phyloP scores from a whole-genome alignment of 2,113 vertebrate species.

The Megaleporinus macrocephalus region DNA sequence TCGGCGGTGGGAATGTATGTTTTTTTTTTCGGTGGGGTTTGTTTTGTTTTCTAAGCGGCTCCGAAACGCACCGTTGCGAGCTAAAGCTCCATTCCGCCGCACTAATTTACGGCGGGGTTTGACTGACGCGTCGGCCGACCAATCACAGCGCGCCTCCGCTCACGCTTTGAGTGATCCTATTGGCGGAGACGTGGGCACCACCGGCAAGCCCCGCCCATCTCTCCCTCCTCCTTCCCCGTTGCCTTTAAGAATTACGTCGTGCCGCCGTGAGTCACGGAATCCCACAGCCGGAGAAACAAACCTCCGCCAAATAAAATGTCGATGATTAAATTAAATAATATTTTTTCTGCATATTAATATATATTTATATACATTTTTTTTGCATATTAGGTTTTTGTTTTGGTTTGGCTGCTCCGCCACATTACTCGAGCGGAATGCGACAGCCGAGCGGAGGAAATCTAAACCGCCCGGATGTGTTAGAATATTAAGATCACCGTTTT shows the following conservation, averaged over 20 bases:
- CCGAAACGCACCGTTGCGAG: neutral
- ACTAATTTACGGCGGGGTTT: slow-evolving; percentile 50
- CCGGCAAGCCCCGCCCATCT: slow-evolving; percentile 68
- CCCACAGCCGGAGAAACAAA: slow-evolving; percentile 1
- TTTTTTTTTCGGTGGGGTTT: neutral
- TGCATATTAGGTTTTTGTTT: no score
- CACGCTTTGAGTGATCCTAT: slow-evolving; percentile 36
- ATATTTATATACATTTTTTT: neutral
- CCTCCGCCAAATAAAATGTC: neutral
- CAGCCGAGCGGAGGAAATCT: neutral
- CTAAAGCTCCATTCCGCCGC: slow-evolving; percentile 56
- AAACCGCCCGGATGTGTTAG: neutral
- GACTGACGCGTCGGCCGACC: slow-evolving; percentile 60
- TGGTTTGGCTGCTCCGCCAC: neutral
- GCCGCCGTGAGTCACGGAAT: slow-evolving; percentile 70
- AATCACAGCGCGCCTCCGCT: slow-evolving; percentile 51
- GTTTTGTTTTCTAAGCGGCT: slow-evolving; percentile 9
- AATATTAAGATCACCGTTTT: neutral
- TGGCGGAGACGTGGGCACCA: slow-evolving; percentile 51
- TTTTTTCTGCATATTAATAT: no score
- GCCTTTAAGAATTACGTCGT: slow-evolving; percentile 67
- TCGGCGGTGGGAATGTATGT: no score
- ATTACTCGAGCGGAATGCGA: neutral
- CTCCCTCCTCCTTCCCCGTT: slow-evolving; percentile 26
- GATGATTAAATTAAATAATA: no score